Evolutionary conservation across 1,140 invertebrate genomes (phyloP).

Genomic region (Luehdorfia chinensis): DNA sequence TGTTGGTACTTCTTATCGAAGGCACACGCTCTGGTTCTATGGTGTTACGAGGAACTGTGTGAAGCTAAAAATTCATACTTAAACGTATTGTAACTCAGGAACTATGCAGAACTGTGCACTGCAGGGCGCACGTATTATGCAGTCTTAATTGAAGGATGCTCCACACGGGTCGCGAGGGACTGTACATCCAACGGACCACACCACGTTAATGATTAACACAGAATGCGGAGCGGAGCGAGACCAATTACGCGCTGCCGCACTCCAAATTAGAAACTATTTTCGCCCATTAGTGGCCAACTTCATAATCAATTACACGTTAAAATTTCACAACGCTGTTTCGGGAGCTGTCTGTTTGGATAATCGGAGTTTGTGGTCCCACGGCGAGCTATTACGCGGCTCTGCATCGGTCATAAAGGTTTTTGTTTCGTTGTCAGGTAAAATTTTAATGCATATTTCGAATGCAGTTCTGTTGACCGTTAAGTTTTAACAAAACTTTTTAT

Average conservation of each 20-base stretch:
- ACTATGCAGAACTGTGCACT: too few species aligned
- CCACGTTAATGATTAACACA: constrained; percentile 66
- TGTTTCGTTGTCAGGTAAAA: constrained; percentile 53
- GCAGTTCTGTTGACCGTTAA: constrained; percentile 29
- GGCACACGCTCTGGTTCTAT: too few species aligned
- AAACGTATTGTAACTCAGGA: too few species aligned
- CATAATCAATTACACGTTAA: constrained; percentile 76
- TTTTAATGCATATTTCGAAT: constrained; percentile 67
- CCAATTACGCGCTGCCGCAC: constrained; percentile 63
- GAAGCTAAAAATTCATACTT: too few species aligned
- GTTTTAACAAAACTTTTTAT: too few species aligned
- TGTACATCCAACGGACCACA: constrained; percentile 29
- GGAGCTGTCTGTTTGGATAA: constrained; percentile 69
- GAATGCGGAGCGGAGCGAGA: constrained; percentile 61
- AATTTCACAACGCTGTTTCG: constrained; percentile 69
- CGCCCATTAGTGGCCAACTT: constrained; percentile 74
- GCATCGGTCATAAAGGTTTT: constrained; percentile 64
- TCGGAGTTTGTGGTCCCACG: constrained; percentile 74
- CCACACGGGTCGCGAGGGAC: constrained; percentile 36
- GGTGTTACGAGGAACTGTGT: too few species aligned
- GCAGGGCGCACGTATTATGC: not conserved
- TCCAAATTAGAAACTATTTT: constrained; percentile 77
- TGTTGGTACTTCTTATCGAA: too few species aligned
- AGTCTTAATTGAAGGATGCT: constrained; percentile 48
- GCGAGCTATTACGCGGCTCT: constrained; percentile 61